phyloP scores from a whole-genome alignment of 2,113 vertebrate genomes.

The Myotis yumanensis region DNA sequence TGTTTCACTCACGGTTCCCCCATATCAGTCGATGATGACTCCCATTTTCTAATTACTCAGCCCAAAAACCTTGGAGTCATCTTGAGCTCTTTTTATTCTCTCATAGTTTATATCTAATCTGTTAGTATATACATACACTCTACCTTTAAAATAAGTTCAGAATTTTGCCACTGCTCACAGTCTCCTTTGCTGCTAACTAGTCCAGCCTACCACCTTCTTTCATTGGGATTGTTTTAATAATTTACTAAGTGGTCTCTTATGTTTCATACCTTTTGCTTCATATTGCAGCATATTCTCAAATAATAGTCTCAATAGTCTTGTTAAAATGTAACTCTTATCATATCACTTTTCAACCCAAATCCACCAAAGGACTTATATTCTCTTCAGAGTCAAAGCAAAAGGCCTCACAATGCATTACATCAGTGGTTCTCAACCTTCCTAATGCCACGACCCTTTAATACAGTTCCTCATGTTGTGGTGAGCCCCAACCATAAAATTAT shows the following conservation, averaged over 20 bases:
- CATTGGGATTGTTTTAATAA: background rate
- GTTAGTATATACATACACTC: background rate
- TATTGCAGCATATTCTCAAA: background rate
- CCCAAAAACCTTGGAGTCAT: background rate
- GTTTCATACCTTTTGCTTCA: background rate
- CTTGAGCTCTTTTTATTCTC: background rate
- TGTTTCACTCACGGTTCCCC: background rate
- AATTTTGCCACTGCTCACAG: background rate
- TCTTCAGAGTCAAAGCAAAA: background rate
- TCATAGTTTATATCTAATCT: background rate
- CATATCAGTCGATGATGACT: background rate
- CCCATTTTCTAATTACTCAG: background rate
- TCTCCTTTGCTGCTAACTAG: background rate
- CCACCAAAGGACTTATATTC: background rate
- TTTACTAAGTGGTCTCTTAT: background rate
- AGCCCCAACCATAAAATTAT: no score
- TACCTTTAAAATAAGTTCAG: background rate
- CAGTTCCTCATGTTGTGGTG: no score
- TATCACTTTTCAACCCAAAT: background rate
- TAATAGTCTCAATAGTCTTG: background rate
- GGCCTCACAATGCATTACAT: background rate
- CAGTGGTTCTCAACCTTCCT: no score
- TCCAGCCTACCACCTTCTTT: background rate
- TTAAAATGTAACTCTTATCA: background rate
- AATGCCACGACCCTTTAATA: no score